Evolutionary conservation across 92 coral and sea anemone genomes (phyloP).

Genomic region (Umimayanthus kanabou): DNA sequence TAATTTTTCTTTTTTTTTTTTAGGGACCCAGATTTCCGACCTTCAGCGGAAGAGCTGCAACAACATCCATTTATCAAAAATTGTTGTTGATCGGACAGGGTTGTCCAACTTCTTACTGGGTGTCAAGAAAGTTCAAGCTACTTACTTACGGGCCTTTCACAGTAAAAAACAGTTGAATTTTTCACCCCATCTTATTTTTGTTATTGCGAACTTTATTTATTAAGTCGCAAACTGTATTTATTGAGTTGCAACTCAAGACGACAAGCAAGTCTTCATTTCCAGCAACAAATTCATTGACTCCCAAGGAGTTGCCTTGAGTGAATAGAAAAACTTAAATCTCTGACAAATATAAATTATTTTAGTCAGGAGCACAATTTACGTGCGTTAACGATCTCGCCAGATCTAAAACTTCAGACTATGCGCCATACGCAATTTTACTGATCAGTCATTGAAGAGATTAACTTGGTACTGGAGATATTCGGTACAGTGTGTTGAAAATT

Average conservation of each 20-base stretch:
- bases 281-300: background rate
- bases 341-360: slow-evolving; percentile 13
- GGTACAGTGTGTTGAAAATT: no score
- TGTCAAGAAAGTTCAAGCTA: background rate
- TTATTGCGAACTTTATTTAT: no score
- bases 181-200: no score
- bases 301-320: background rate
- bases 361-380: background rate
- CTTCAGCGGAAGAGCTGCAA: slow-evolving; percentile 75
- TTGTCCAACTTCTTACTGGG: background rate
- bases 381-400: background rate
- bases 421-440: background rate
- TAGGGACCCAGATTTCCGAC: slow-evolving; percentile 81
- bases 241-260: no score
- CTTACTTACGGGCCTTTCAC: background rate
- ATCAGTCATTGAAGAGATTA: background rate
- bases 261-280: no score
- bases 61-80: slow-evolving; percentile 66
- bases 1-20: background rate
- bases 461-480: no score
- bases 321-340: background rate
- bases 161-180: background rate
- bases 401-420: background rate
- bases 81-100: slow-evolving; percentile 11
- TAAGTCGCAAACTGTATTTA: no score